Base-by-base conservation (phyloP, 2,113 vertebrate genomes). In the Thalassoma bifasciatum region DNA sequence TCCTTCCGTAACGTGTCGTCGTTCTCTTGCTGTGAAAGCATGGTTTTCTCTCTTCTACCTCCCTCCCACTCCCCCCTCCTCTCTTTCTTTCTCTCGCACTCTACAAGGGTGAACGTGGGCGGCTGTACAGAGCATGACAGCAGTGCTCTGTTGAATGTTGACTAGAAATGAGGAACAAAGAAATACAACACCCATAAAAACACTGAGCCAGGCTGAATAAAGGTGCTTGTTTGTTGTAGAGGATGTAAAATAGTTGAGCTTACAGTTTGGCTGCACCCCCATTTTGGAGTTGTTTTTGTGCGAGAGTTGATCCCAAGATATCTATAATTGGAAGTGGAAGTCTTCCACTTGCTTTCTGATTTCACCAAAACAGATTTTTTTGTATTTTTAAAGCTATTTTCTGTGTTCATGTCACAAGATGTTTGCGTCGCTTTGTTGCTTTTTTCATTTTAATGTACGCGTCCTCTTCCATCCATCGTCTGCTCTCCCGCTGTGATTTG, bases 101-200 rank as follows among this genome's bases (percentile, higher is more conserved):
- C 68, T 72, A 85, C 87, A 56, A 91, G 92, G 90, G 86, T 84
- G 88, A 90, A 85, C 85, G 91, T 92, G 88, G 92, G 92, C 79
- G 92, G 89, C 84, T 73, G 85, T 75, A 72, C 83, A 73, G 87
- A 88, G 90, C 88, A 87, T 93, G 88, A 84, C 92, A 91, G 88
- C 88, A 82, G 81, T 59, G 78, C 90, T 85, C 84, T 87, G 88
- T 84, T 92, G 87, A 90, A 89, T 92, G 84, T 84, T 82, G 87
- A 83, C 81, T 73, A 81, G 81, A 88, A 88, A 89, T 61, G 75
- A 86, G 86, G 86, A 88, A 86, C 81, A 88, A 86, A 84, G 79
- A 77, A 87, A 79, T 38, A 23, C 85, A 87, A 79, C 84, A 83
- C 62, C 78, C 78, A 82, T 84, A 84, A 80, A 86, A 87, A 85